These are phyloP conservation scores for Diachasma alloeum DNA, from an alignment of 1,140 invertebrate genomes.

Conservation along the genomic window DNA sequence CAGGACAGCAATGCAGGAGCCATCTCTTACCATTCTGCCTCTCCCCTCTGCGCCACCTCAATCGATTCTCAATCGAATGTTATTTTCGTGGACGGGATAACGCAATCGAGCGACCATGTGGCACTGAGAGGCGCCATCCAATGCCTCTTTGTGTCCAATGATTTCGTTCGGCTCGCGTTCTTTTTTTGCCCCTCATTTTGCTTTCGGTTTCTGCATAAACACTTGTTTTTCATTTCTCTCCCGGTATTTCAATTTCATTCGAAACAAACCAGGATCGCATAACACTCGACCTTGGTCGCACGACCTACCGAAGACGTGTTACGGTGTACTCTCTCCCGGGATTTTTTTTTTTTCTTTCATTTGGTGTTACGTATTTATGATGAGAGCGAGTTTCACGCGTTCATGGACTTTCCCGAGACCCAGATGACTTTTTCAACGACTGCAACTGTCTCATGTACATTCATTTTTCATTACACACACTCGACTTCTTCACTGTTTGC, in stretches of 20 bases:
- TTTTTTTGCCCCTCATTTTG: not conserved
- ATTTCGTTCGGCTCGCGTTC: not conserved
- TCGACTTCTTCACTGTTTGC: not conserved
- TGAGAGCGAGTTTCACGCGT: conserved; percentile 5
- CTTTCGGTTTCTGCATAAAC: not conserved
- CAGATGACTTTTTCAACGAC: not conserved
- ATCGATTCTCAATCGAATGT: not conserved
- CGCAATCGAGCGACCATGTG: not conserved
- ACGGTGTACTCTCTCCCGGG: conserved; percentile 11
- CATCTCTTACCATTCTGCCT: not conserved
- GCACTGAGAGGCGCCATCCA: not conserved
- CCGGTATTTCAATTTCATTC: not conserved
- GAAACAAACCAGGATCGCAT: not conserved
- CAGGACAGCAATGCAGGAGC: not conserved
- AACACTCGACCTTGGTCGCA: conserved; percentile 31
- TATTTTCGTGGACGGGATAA: not conserved
- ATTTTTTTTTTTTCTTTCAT: not conserved
- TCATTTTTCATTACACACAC: not conserved
- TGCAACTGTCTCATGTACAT: not conserved
- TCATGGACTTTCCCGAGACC: conserved; percentile 1
- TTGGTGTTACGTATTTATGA: not conserved
- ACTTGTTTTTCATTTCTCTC: not conserved
- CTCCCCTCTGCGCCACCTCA: not conserved
- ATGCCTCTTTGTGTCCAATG: not conserved
- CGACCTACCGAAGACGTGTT: conserved; percentile 30